These are phyloP conservation scores for Galago senegalensis DNA, from an alignment of 2,797 vertebrate genomes.

Conservation along the genomic window DNA sequence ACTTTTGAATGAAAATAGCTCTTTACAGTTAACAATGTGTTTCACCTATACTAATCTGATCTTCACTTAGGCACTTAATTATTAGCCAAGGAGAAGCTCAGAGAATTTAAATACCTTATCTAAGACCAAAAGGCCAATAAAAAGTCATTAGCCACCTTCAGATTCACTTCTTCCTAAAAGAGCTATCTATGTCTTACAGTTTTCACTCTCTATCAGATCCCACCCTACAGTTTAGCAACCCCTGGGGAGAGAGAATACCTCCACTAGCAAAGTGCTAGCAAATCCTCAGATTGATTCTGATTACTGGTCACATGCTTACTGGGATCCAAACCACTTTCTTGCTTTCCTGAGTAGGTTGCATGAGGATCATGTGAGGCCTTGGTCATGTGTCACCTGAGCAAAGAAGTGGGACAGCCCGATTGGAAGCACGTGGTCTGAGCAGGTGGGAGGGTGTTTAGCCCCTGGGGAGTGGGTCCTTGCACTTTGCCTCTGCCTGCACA, in stretches of 20 bases:
- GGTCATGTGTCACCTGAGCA: background rate
- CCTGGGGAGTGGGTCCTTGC: background rate
- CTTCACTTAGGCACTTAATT: background rate
- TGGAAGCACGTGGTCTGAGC: no score
- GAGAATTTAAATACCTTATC: background rate
- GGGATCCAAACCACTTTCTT: background rate
- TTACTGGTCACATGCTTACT: background rate
- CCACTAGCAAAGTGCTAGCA: rapidly evolving
- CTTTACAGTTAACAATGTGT: background rate
- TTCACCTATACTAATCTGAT: background rate
- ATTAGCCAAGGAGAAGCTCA: background rate
- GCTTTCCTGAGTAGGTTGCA: no score
- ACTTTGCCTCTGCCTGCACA: background rate
- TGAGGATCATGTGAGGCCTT: no score
- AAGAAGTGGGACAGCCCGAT: no score
- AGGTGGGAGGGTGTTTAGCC: no score
- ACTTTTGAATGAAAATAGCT: background rate
- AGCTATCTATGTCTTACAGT: background rate
- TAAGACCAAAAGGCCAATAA: background rate
- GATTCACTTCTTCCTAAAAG: background rate
- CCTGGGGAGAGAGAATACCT: background rate
- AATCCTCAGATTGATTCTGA: background rate
- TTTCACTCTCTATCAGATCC: background rate
- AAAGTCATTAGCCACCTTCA: background rate
- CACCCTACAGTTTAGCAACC: background rate